These are phyloP conservation scores for Bombus sylvicola DNA, from an alignment of 1,140 invertebrate genomes.

Conservation along the genomic window DNA sequence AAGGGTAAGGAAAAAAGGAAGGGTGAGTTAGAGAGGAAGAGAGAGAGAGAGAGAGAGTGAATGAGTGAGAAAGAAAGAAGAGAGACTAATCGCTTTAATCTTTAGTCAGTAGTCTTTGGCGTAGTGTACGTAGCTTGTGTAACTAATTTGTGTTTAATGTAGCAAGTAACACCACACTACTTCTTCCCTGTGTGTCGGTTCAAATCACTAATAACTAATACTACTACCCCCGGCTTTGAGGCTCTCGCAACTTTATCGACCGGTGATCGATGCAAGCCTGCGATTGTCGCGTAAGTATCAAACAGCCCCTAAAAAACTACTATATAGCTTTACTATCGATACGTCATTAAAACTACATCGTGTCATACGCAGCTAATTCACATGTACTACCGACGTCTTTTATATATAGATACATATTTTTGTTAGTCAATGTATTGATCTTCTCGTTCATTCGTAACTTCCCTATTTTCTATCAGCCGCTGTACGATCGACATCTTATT, in stretches of 20 bases:
- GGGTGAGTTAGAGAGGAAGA: background rate
- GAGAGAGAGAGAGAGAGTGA: background rate
- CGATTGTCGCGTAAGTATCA: slow-evolving; percentile 73
- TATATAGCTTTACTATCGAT: slow-evolving; percentile 68
- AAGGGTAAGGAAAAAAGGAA: background rate
- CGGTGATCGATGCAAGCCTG: slow-evolving; percentile 67
- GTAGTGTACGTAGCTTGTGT: slow-evolving; percentile 80
- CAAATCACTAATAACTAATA: slow-evolving; percentile 82
- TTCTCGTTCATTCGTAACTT: background rate
- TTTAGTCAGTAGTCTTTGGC: slow-evolving; percentile 67
- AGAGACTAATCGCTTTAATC: slow-evolving; percentile 41
- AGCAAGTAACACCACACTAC: slow-evolving; percentile 81
- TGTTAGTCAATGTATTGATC: slow-evolving; percentile 6
- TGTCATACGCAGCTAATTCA: slow-evolving; percentile 47
- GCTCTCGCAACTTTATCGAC: slow-evolving; percentile 75
- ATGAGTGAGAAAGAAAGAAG: background rate
- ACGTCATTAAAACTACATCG: slow-evolving; percentile 27
- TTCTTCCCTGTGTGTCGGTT: slow-evolving; percentile 78
- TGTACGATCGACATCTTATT: background rate
- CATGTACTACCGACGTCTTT: slow-evolving; percentile 35
- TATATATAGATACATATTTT: slow-evolving; percentile 34
- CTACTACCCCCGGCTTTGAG: slow-evolving; percentile 74
- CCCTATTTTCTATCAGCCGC: background rate
- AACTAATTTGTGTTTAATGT: slow-evolving; percentile 83
- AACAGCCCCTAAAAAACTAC: slow-evolving; percentile 52